Evolutionary conservation across 1,140 invertebrate genomes (phyloP).

Genomic region (Brachionus koreanus): DNA sequence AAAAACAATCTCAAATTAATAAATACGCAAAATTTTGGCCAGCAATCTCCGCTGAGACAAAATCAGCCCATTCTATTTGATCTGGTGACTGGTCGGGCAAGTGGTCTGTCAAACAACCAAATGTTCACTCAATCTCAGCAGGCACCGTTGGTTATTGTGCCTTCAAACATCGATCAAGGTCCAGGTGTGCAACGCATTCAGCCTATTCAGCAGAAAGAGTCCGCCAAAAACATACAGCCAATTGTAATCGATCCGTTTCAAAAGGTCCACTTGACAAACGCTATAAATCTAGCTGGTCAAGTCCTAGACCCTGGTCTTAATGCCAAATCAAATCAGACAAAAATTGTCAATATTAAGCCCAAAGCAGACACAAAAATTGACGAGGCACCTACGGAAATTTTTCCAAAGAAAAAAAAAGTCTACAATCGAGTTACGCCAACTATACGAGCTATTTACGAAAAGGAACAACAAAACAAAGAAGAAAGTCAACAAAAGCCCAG

Average conservation of each 20-base stretch:
- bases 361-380: not conserved
- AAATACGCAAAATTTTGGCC: not conserved
- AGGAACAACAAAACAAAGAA: conserved; percentile 26
- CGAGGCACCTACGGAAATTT: not conserved
- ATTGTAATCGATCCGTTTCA: conserved; percentile 6
- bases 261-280: conserved; percentile 28
- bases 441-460: conserved; percentile 24
- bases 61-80: not conserved
- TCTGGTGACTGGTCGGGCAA: not conserved
- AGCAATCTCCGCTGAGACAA: not conserved
- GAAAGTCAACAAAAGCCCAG: not conserved
- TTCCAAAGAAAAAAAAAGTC: conserved; percentile 36
- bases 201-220: not conserved
- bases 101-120: not conserved
- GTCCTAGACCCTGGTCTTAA: not conserved
- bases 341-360: not conserved
- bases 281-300: not conserved
- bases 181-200: not conserved
- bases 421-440: conserved; percentile 36
- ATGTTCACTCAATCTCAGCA: not conserved
- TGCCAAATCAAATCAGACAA: not conserved
- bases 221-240: conserved; percentile 10
- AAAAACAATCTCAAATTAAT: not conserved
- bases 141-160: conserved; percentile 6
- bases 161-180: not conserved